A percentile compares a stretch with the other conserved stretches of the same genome.
phyloP scores from a whole-genome alignment of 2,113 vertebrate species.

The Herpailurus yagouaroundi region DNA sequence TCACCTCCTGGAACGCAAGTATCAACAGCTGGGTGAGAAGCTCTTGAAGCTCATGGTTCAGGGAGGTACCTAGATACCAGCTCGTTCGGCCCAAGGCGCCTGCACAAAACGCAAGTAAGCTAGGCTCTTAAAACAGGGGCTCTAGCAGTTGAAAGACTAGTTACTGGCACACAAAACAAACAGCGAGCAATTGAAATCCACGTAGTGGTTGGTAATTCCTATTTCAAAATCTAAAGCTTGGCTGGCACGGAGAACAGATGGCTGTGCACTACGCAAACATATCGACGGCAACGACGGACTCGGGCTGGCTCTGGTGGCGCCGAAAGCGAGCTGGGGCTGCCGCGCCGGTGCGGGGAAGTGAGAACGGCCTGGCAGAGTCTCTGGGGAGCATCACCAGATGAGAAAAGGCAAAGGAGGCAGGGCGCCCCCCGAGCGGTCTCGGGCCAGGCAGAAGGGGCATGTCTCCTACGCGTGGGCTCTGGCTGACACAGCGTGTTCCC shows the following conservation, averaged over 20 bases:
- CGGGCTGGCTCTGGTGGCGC: not conserved
- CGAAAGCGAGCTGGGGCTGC: not conserved
- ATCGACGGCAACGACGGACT: constrained; percentile 42
- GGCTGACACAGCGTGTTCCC: not conserved
- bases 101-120: constrained; percentile 78
- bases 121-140: constrained; percentile 75
- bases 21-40: not conserved
- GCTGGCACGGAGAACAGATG: constrained; percentile 79
- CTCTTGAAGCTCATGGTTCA: constrained; percentile 48
- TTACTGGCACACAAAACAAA: constrained; percentile 66
- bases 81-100: constrained; percentile 77
- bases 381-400: not conserved
- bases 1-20: not conserved
- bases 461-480: not conserved
- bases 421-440: not conserved
- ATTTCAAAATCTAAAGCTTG: constrained; percentile 68
- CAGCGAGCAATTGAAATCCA: constrained; percentile 76
- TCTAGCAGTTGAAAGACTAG: constrained; percentile 72
- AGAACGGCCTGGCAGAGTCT: not conserved
- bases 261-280: constrained; percentile 77
- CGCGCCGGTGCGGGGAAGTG: not conserved
- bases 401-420: not conserved
- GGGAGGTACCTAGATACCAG: constrained; percentile 75
- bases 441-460: not conserved
- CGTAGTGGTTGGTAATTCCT: constrained; percentile 27